Conservation (phyloP, 2,888 invertebrate genomes). For the Ectropis crepuscularia region DNA sequence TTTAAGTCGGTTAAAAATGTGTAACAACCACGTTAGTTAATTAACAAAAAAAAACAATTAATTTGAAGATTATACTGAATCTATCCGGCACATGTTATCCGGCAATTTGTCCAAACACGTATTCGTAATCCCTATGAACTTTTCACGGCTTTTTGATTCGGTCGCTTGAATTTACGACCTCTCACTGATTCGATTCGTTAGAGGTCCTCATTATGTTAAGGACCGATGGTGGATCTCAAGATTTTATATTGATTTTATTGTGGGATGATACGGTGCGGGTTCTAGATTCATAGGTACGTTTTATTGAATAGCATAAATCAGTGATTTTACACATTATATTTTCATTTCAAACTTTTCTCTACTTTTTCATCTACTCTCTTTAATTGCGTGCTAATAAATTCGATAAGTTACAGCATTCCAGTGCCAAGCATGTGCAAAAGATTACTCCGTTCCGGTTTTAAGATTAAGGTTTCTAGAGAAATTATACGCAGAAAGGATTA, state of each 20-base stretch:
- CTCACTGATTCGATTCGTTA: slow-evolving; percentile 43
- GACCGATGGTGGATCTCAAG: slow-evolving; percentile 24
- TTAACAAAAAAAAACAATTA: too few relatives aligned
- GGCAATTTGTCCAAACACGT: neutral
- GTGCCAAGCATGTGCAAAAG: too few relatives aligned
- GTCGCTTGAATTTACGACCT: slow-evolving; percentile 39
- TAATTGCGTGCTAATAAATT: too few relatives aligned
- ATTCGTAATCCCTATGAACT: slow-evolving; percentile 33
- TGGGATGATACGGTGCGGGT: slow-evolving; percentile 15
- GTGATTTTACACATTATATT: slow-evolving; percentile 1
- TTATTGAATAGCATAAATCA: slow-evolving; percentile 5
- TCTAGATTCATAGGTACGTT: slow-evolving; percentile 20
- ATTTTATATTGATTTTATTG: slow-evolving; percentile 39
- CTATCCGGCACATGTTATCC: neutral
- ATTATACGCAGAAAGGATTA: too few relatives aligned
- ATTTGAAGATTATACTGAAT: too few relatives aligned
- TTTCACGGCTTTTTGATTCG: slow-evolving; percentile 48
- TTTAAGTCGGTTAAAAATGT: too few relatives aligned
- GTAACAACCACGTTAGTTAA: too few relatives aligned
- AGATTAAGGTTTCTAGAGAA: too few relatives aligned
- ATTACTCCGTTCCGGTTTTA: too few relatives aligned
- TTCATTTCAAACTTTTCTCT: too few relatives aligned
- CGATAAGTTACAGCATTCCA: too few relatives aligned
- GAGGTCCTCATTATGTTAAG: slow-evolving; percentile 36
- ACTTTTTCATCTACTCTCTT: too few relatives aligned